Conservation (phyloP, 2,888 invertebrate species). For the Ormyrus rosae region DNA sequence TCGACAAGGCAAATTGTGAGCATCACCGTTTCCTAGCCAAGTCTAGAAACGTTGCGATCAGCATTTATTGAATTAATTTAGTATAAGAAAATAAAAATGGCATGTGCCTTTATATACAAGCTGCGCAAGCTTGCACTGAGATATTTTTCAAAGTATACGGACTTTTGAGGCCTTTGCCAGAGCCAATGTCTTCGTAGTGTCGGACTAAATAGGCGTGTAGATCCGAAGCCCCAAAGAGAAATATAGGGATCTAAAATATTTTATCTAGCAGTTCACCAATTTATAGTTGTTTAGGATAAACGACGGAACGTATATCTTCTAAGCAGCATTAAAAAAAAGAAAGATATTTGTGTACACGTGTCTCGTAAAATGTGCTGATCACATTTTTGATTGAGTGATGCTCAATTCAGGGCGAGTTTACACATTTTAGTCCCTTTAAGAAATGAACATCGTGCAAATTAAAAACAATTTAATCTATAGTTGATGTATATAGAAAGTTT, state of each 20-base stretch:
- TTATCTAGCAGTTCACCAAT: slow-evolving; percentile 52
- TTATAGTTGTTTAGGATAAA: slow-evolving; percentile 43
- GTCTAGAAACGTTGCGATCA: slow-evolving; percentile 40
- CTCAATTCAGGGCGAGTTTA: slow-evolving; percentile 21
- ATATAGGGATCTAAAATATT: slow-evolving; percentile 50
- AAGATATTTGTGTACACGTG: slow-evolving; percentile 1
- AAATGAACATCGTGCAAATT: slow-evolving; percentile 26
- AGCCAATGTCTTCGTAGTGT: slow-evolving; percentile 39
- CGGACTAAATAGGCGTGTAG: slow-evolving; percentile 19
- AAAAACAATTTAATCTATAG: slow-evolving; percentile 37
- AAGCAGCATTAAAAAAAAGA: slow-evolving; percentile 4
- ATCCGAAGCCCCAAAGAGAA: slow-evolving; percentile 38
- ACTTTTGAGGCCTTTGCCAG: slow-evolving; percentile 32
- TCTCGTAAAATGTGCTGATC: slow-evolving; percentile 39
- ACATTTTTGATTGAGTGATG: slow-evolving; percentile 45
- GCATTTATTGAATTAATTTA: slow-evolving; percentile 47
- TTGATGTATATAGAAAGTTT: slow-evolving; percentile 50
- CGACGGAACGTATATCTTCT: slow-evolving; percentile 3
- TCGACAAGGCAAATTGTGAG: slow-evolving; percentile 39
- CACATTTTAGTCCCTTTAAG: slow-evolving; percentile 10
- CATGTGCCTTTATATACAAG: slow-evolving; percentile 53
- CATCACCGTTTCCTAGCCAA: slow-evolving; percentile 27
- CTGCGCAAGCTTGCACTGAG: slow-evolving; percentile 44
- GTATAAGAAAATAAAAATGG: slow-evolving; percentile 25
- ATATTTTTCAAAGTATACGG: slow-evolving; percentile 50